Percentiles rank a stretch among this genome's conserved stretches.
Conservation (phyloP, 2,888 invertebrate species). For the Machimus rusticus region DNA sequence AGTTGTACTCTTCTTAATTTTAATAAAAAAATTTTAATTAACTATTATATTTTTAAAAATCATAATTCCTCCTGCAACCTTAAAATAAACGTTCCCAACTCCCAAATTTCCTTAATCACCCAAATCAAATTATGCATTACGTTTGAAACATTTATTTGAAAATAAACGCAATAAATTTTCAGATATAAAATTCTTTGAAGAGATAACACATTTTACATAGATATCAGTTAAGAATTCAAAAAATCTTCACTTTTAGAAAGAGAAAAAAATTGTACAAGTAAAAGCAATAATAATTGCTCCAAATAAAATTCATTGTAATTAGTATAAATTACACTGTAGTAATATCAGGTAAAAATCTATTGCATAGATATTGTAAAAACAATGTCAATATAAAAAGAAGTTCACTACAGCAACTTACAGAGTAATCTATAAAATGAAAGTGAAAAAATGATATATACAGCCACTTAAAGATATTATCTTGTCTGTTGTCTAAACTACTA, state of each 20-base stretch:
- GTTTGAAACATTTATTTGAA: conserved; percentile 27
- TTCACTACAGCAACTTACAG: neutral
- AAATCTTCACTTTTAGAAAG: neutral
- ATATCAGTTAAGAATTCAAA: neutral
- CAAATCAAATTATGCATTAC: neutral
- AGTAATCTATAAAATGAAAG: neutral
- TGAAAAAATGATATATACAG: neutral
- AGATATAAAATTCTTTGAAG: conserved; percentile 15
- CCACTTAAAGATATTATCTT: neutral
- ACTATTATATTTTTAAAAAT: neutral
- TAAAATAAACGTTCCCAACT: too few relatives aligned
- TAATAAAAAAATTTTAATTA: neutral
- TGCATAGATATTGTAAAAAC: neutral
- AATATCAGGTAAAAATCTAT: conserved; percentile 8
- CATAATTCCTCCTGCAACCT: too few relatives aligned
- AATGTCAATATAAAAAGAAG: neutral
- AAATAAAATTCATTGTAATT: neutral
- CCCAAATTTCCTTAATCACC: neutral
- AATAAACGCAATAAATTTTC: neutral
- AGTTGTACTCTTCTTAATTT: conserved; percentile 30
- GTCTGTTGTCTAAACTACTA: neutral
- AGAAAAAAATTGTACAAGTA: neutral
- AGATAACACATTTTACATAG: conserved; percentile 9
- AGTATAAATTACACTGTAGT: neutral
- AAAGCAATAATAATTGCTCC: conserved; percentile 8